Conservation (phyloP, 2,113 vertebrate genomes). For the Antechinus stuartii region DNA sequence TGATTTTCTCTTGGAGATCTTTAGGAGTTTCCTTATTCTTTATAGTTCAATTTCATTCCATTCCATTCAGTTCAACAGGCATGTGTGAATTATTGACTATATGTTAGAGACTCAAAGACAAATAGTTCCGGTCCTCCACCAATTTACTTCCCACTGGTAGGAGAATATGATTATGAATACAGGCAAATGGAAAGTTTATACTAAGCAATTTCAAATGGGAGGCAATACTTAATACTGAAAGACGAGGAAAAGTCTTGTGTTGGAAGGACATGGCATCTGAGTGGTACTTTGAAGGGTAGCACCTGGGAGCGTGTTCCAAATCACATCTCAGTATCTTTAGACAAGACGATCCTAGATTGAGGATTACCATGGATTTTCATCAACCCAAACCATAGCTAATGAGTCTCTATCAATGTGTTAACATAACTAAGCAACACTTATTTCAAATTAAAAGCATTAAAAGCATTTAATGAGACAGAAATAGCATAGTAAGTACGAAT, state of each 20-base stretch:
- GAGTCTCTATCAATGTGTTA: background rate
- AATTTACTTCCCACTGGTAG: background rate
- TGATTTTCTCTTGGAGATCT: background rate
- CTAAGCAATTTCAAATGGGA: background rate
- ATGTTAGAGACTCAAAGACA: background rate
- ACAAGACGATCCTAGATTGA: background rate
- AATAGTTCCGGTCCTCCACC: background rate
- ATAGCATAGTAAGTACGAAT: background rate
- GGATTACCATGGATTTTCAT: background rate
- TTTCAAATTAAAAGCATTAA: background rate
- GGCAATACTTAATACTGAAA: background rate
- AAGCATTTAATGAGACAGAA: background rate
- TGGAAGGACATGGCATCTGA: background rate
- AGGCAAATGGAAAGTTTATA: background rate
- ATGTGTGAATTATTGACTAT: background rate
- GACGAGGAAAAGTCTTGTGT: background rate
- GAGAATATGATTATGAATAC: background rate
- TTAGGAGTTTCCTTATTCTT: background rate
- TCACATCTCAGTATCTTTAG: background rate
- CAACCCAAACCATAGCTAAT: background rate
- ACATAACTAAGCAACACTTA: background rate
- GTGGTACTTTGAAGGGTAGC: background rate
- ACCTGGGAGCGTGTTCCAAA: background rate
- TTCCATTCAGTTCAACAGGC: background rate
- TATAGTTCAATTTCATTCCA: background rate